Conservation (phyloP, 2,797 vertebrate species). For the Gallinago stenura region DNA sequence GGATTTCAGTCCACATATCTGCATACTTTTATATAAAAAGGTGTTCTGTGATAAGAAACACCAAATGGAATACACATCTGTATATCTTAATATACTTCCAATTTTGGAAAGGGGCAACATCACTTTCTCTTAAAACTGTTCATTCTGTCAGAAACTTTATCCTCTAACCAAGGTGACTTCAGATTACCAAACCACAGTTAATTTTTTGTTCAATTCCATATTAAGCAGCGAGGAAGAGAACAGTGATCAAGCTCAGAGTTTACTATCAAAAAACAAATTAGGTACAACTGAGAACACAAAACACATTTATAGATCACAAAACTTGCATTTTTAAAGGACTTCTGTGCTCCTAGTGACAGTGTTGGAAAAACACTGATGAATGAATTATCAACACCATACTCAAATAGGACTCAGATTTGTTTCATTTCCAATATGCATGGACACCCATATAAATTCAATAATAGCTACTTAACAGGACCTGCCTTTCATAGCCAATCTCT, state of each 20-base stretch:
- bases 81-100: not conserved
- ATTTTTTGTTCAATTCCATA: not conserved
- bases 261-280: not conserved
- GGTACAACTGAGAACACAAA: not conserved
- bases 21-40: not conserved
- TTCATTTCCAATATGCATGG: not conserved
- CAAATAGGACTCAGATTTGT: not conserved
- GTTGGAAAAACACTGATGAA: not conserved
- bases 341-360: not conserved
- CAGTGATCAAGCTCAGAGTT: not conserved
- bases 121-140: not conserved
- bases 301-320: not conserved
- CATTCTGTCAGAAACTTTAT: not conserved
- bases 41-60: not conserved
- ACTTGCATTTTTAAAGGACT: not conserved
- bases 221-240: not conserved
- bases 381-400: not conserved
- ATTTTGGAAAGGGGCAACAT: not conserved
- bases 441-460: not conserved
- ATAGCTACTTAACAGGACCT: not conserved
- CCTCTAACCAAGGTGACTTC: not conserved
- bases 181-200: not conserved
- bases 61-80: not conserved
- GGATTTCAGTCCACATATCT: not conserved
- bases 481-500: not conserved